Conservation (phyloP, 1,140 invertebrate genomes). For the Eciton burchellii region DNA sequence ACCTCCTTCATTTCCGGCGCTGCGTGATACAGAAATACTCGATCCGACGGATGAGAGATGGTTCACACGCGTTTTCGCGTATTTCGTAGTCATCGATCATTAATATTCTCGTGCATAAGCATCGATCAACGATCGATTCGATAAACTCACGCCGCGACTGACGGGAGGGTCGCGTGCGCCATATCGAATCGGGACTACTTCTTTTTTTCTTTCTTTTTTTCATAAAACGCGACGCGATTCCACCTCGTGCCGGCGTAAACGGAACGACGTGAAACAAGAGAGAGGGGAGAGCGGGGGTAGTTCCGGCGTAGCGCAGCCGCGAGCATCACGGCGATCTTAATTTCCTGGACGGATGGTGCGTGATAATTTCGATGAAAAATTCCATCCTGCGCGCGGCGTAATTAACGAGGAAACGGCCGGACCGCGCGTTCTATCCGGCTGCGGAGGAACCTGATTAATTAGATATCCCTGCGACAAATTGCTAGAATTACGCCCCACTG, state of each 20-base stretch:
- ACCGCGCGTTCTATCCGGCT: slow-evolving; percentile 29
- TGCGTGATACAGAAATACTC: no score
- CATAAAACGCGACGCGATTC: slow-evolving; percentile 6
- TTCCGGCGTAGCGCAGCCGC: slow-evolving; percentile 41
- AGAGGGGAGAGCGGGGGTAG: slow-evolving; percentile 9
- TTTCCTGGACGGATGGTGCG: slow-evolving; percentile 60
- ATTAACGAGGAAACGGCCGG: slow-evolving; percentile 55
- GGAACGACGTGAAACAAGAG: slow-evolving; percentile 33
- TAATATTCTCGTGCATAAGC: neutral
- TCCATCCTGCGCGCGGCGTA: slow-evolving; percentile 51
- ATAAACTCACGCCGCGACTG: neutral
- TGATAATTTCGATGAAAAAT: slow-evolving; percentile 62
- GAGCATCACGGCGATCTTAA: slow-evolving; percentile 56
- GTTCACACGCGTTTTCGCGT: neutral
- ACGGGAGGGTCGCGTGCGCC: neutral
- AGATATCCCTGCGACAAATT: slow-evolving; percentile 62
- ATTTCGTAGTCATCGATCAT: neutral
- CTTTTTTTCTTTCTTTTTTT: slow-evolving; percentile 36
- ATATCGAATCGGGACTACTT: slow-evolving; percentile 11
- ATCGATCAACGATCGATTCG: neutral
- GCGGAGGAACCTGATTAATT: slow-evolving; percentile 59
- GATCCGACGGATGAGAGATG: neutral
- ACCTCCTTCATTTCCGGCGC: neutral
- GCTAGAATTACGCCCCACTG: slow-evolving; percentile 62
- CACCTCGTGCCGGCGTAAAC: slow-evolving; percentile 17